phyloP scores from a whole-genome alignment of 1,140 invertebrate genomes.

The Caenorhabditis remanei region DNA sequence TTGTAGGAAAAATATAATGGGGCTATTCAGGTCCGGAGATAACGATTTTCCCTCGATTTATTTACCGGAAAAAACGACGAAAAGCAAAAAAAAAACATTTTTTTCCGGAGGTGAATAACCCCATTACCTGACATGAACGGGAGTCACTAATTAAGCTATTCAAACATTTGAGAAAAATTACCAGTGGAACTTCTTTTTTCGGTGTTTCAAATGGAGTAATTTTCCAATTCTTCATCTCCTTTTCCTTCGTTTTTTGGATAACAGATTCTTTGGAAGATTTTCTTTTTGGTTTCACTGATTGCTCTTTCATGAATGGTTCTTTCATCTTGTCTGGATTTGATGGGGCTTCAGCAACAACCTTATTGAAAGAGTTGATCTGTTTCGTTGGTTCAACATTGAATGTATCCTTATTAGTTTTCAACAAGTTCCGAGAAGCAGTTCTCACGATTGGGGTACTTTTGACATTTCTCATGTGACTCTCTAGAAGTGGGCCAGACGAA shows the following conservation, averaged over 20 bases:
- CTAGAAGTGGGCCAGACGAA: conserved; percentile 3
- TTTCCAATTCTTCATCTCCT: conserved; percentile 38
- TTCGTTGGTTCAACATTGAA: neutral
- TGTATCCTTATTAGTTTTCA: neutral
- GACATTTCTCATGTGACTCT: neutral
- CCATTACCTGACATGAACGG: too few species aligned
- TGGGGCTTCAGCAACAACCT: neutral
- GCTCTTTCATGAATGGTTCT: neutral
- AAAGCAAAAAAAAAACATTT: too few species aligned
- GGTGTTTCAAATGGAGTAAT: conserved; percentile 25
- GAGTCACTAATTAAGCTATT: too few species aligned
- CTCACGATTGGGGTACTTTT: conserved; percentile 8
- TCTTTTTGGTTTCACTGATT: neutral
- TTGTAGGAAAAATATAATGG: too few species aligned
- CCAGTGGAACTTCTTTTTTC: conserved; percentile 16
- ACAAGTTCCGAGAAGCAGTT: neutral
- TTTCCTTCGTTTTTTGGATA: neutral
- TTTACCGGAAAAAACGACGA: too few species aligned
- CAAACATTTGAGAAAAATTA: neutral
- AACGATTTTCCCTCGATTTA: too few species aligned
- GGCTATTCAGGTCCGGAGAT: too few species aligned
- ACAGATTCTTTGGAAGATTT: neutral
- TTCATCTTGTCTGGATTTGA: neutral
- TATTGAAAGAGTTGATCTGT: neutral
- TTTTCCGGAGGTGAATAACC: too few species aligned